Base-by-base conservation (phyloP, 1,140 invertebrate species). In the Magallana angulata region DNA sequence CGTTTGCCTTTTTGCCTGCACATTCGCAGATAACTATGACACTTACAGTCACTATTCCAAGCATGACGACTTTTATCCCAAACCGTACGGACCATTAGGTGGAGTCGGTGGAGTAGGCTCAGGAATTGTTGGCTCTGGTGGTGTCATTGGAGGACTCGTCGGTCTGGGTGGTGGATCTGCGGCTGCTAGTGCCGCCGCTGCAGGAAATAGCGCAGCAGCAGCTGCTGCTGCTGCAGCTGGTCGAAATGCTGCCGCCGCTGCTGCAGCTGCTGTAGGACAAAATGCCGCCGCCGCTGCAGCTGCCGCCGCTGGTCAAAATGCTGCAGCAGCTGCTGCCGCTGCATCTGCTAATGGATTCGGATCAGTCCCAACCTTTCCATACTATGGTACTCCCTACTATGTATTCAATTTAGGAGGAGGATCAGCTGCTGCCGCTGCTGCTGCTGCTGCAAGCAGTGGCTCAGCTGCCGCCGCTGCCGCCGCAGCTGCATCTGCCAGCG, bases 81-180 rank as follows among this genome's bases (percentile, higher is more conserved):
- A 62, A 62, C 5, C 14, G 18, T 62, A n/a, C 12, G 60, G 60
- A 62, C 60, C 8, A 62, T 62, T 12, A 6, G 60, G 60, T 12
- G 60, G 60, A 12, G n/a, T 16, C 0, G 11, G 60, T 5, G 60
- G 36, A 48, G 36, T 62, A 16, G n/a, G 60, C 11, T 16, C 60
- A 16, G 60, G 60, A 16, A 0, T 62, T n/a, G 60, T 62, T 62
- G 12, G 60, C 8, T 16, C 11, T 11, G 60, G 60, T 16, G 60
- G 60, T 12, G 14, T 62, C n/a, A 62, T 7, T n/a, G n/a, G 14
- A 62, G 60, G 60, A 62, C n/a, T 62, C 14, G 6, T 62, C 60
- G 60, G 60, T 62, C 60, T 62, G 14, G 60, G 60, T 16, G 60
- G 60, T 62, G 60, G 60, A 62, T 62, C 60, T 30, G 68, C 68